Evolutionary conservation across 2,888 invertebrate species (phyloP).

Genomic region (Lissocephala sabroskyi): DNA sequence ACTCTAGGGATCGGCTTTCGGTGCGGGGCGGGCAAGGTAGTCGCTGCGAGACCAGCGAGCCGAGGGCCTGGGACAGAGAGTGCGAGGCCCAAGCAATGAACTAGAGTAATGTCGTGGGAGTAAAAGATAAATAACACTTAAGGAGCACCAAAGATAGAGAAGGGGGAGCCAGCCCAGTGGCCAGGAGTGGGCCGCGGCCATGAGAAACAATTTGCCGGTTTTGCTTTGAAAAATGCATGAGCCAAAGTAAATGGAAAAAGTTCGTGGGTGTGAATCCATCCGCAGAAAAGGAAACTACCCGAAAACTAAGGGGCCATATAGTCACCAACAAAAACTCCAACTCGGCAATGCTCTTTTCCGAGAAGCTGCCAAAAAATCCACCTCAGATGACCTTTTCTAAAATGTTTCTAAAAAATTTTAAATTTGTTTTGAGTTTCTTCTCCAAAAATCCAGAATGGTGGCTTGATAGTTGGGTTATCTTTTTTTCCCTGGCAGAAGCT

Average conservation of each 20-base stretch:
- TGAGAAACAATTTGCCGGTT: slow-evolving; percentile 62
- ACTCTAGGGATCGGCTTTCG: no score
- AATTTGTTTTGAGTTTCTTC: no score
- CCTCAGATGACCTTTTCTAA: no score
- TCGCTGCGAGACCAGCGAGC: neutral
- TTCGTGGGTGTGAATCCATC: slow-evolving; percentile 25
- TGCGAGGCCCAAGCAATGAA: slow-evolving; percentile 24
- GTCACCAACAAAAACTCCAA: neutral
- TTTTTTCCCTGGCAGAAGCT: neutral
- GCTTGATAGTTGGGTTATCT: neutral
- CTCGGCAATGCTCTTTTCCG: no score
- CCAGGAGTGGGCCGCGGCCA: neutral
- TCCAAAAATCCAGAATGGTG: no score
- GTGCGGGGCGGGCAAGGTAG: neutral
- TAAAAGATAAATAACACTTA: slow-evolving; percentile 61
- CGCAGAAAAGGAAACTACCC: slow-evolving; percentile 23
- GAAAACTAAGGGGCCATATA: slow-evolving; percentile 2
- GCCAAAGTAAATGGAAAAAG: slow-evolving; percentile 66
- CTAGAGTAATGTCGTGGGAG: slow-evolving; percentile 64
- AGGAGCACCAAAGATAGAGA: slow-evolving; percentile 16
- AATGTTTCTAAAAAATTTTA: no score
- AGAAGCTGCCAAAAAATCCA: no score
- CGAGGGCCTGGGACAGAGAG: no score
- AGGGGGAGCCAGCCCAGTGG: no score
- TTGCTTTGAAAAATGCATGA: slow-evolving; percentile 65